phyloP scores from a whole-genome alignment of 2,888 invertebrate genomes.

The Lissocephala sabroskyi region DNA sequence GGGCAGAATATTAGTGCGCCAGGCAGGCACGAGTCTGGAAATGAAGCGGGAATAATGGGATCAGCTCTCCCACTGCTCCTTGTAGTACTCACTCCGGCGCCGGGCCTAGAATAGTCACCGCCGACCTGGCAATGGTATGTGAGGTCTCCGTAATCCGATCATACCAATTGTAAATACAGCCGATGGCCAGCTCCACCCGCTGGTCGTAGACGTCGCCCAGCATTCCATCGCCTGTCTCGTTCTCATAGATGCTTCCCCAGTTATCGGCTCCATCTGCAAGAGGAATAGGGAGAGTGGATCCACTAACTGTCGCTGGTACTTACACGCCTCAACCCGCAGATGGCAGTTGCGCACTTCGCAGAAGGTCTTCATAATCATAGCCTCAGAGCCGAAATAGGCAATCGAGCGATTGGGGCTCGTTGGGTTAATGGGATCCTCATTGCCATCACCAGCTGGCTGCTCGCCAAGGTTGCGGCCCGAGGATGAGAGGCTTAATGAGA shows the following conservation, averaged over 20 bases:
- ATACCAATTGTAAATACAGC: conserved; percentile 71
- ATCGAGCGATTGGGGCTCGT: conserved; percentile 43
- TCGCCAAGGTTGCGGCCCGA: too few relatives aligned
- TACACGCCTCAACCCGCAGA: conserved; percentile 63
- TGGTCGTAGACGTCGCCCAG: conserved; percentile 66
- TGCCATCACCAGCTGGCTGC: conserved; percentile 59
- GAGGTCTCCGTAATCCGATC: conserved; percentile 67
- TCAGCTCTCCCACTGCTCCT: not conserved
- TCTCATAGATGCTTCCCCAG: conserved; percentile 68
- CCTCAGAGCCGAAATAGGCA: conserved; percentile 62
- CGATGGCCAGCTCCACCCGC: conserved; percentile 66
- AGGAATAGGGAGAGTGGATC: not conserved
- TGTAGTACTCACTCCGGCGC: conserved; percentile 67
- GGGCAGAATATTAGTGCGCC: conserved; percentile 64
- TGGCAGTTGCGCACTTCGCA: conserved; percentile 65
- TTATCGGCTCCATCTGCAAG: conserved; percentile 64
- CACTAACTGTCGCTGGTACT: conserved; percentile 28
- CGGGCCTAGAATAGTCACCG: conserved; percentile 67
- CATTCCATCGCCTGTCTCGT: conserved; percentile 66
- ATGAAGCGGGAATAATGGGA: not conserved
- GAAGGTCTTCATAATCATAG: conserved; percentile 62
- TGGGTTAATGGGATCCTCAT: conserved; percentile 60
- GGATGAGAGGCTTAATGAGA: too few relatives aligned
- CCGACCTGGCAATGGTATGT: conserved; percentile 63
- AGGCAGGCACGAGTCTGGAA: conserved; percentile 58